Percentiles rank a stretch among this genome's conserved stretches.
Conservation (phyloP, 1,140 invertebrate species). For the Anadara kagoshimensis region DNA sequence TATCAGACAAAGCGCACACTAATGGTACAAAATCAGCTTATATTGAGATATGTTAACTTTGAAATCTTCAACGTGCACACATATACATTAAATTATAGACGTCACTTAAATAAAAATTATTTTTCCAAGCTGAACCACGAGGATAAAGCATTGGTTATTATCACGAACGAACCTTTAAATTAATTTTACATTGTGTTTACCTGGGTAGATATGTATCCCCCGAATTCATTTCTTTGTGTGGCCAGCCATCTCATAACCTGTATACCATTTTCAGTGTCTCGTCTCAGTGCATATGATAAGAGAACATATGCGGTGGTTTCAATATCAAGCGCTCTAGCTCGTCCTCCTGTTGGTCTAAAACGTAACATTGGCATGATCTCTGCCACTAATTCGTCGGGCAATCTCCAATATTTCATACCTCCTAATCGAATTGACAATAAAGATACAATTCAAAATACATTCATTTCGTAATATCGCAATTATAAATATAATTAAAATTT, state of each 20-base stretch:
- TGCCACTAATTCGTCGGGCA: neutral
- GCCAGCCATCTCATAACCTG: constrained; percentile 85
- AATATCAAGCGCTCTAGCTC: constrained; percentile 79
- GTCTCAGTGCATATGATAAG: constrained; percentile 76
- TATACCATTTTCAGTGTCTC: constrained; percentile 36
- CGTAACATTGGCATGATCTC: neutral
- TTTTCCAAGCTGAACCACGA: no score
- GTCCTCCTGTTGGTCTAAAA: neutral
- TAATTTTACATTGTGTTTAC: constrained; percentile 22
- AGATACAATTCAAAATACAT: no score
- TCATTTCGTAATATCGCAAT: no score
- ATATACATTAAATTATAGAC: no score
- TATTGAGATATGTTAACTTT: no score
- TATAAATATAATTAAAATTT: no score
- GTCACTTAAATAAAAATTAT: no score
- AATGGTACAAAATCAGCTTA: no score
- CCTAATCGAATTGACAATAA: neutral
- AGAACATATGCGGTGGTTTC: constrained; percentile 90
- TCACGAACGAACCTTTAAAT: neutral
- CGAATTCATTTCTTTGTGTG: constrained; percentile 82
- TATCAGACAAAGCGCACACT: no score
- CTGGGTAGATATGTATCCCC: constrained; percentile 85
- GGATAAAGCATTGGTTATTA: no score
- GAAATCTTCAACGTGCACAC: no score
- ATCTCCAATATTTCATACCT: constrained; percentile 6